Conservation (phyloP, 2,797 vertebrate species). For the Siniperca undulata region DNA sequence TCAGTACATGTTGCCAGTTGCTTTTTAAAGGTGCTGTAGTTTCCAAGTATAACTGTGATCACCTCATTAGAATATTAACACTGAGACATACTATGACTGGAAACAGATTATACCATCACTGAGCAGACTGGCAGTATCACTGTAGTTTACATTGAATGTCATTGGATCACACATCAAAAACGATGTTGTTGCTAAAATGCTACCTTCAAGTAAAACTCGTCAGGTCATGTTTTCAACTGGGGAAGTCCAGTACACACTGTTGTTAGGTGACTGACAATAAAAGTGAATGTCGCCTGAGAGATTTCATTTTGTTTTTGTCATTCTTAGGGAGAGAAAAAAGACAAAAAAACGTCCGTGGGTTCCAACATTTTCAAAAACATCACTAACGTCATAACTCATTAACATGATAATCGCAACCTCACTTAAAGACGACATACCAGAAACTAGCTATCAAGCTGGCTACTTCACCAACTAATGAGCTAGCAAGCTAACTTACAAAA, state of each 20-base stretch:
- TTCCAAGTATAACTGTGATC: not conserved
- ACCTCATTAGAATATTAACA: not conserved
- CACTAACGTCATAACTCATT: not conserved
- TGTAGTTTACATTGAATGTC: not conserved
- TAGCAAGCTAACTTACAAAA: not conserved
- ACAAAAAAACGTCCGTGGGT: too few species aligned
- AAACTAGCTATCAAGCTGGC: not conserved
- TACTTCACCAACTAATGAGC: not conserved
- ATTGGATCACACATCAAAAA: not conserved
- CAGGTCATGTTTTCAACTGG: not conserved
- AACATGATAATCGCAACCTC: not conserved
- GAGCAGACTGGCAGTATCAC: not conserved
- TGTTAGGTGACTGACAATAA: too few species aligned
- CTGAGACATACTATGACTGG: not conserved
- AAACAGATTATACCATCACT: not conserved
- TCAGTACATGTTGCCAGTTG: not conserved
- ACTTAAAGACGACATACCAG: not conserved
- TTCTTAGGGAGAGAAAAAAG: not conserved
- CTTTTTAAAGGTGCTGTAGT: constrained; percentile 7
- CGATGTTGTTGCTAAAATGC: not conserved
- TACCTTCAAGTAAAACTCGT: not conserved
- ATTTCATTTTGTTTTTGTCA: not conserved
- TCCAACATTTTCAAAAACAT: not conserved
- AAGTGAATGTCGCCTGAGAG: not conserved
- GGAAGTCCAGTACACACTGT: not conserved